Evolutionary conservation across 2,888 invertebrate species (phyloP), one percentile per base, ranked within the genome.

Genomic region (Eristalis tenax): DNA sequence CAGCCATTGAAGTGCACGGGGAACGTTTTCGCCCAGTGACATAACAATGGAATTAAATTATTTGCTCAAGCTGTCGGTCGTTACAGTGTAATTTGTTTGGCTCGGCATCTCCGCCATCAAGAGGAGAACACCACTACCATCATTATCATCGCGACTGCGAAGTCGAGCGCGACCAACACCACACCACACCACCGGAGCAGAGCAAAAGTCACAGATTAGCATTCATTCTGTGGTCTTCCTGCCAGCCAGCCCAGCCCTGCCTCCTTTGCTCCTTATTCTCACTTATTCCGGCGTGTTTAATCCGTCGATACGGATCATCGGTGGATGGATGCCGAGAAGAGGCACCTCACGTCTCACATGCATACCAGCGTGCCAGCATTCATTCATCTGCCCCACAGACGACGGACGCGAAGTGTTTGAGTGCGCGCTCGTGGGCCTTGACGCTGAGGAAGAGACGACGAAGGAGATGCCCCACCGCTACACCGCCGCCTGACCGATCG

Each of bases 1-100:
- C 63, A 79, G 40, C 61, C 78, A 78, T 71, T 61, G 59, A 5
- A 61, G 56, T 75, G 74, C 70, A 70, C 74, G 50, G 18, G 40
- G 76, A 68, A 61, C 64, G 79, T 69, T 80, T 83, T 65, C 73
- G 74, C 74, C 74, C 84, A 73, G 83, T 88, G 88, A 88, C 84
- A 88, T 84, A 88, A 88, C 88, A 88, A 88, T 88, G 88, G 88
- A 84, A 88, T 88, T 84, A 84, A 88, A 88, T 88, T 84, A 88
- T 88, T 88, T 88, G 88, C 84, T 84, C 84, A 81, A 88, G 81
- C 84, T 88, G 88, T 84, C 88, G 84, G 80, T 84, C 80, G 80
- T 84, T 88, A 88, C 83, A 81, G 84, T 63, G 88, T 81, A 84
- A 88, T 88, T 88, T 88, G 88, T 88, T 84, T 81, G 65, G 80